Base-by-base conservation (phyloP, 35 echinoderm and acorn worm species). In the Nesometra sesokonis region DNA sequence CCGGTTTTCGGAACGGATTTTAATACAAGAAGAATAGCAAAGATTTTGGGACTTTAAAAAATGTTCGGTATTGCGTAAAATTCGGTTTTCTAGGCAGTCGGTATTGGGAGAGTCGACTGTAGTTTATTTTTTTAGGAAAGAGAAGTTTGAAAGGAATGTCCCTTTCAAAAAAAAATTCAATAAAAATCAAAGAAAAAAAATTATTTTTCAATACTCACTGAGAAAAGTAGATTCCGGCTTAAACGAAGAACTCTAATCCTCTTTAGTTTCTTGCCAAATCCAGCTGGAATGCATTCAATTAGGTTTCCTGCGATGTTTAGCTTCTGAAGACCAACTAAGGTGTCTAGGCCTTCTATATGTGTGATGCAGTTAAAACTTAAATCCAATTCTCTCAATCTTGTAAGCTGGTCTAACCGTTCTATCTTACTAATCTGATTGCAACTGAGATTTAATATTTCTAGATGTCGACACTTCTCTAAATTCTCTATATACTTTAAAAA, bases 401-500 rank as follows among this genome's bases (percentile, higher is more conserved):
- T 86, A 0, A 99, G 92, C 19, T 94, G 87, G 27, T 88, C 87
- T 2, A 99, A 32, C 11, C 78, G 87, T 77, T 99, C 92, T 0
- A 99, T 90, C 80, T 92, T 94, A 80, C 78, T 67, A 77, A 99
- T 99, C 77, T 94, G 92, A 67, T 97, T 99, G 84, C 87, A 92
- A 85, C 87, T 87, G 30, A 99, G 86, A 35, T 33, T 86, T 23
- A 94, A 86, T 37, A 94, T 87, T 76, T 99, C 93, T 30, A 99
- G 87, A 46, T 90, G 77, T 35, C 82, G 92, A 29, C 93, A 47
- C 39, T 82, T 82, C 13, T 99, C 93, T 13, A 99, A 87, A 32
- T 99, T 99, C 77, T 99, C 96, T 47, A 99, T 90, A 85, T 94
- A 99, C 93, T 94, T 84, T 43, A n/a, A n/a, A n/a, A n/a, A n/a